These are phyloP conservation scores for Actenoides hombroni DNA, from an alignment of 2,113 vertebrate species.

Conservation along the genomic window DNA sequence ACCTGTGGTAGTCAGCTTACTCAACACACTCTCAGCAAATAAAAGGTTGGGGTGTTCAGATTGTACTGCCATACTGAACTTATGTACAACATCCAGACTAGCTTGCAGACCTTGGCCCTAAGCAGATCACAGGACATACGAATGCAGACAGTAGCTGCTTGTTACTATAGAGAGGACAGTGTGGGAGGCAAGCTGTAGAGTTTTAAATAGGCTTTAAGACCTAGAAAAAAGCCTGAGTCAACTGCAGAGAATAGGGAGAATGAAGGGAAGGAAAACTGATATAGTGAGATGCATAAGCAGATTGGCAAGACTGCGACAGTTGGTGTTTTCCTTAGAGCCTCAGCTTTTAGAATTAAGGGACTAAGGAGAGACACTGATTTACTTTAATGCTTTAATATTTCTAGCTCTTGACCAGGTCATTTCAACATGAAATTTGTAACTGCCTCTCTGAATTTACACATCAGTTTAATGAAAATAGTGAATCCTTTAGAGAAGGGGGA, in stretches of 20 bases:
- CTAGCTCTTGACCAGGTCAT: neutral
- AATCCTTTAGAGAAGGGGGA: neutral
- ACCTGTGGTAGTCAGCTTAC: neutral
- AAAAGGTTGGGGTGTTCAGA: neutral
- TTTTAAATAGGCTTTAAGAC: constrained; percentile 62
- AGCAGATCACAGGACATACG: neutral
- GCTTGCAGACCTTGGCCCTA: neutral
- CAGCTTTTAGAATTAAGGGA: constrained; percentile 1
- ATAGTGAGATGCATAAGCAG: constrained; percentile 16
- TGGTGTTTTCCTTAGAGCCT: constrained; percentile 31
- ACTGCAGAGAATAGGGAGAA: constrained; percentile 44
- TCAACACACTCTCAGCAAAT: neutral
- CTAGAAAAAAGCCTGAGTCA: constrained; percentile 64
- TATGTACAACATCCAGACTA: neutral
- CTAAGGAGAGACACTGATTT: neutral
- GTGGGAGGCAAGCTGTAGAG: constrained; percentile 47
- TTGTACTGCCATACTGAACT: neutral
- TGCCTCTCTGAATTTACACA: neutral
- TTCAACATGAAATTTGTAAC: neutral
- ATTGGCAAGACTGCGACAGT: constrained; percentile 43
- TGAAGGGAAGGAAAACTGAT: constrained; percentile 43
- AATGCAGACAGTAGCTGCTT: constrained; percentile 2
- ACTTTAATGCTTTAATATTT: neutral
- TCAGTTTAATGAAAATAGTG: neutral
- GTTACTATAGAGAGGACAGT: constrained; percentile 45